phyloP scores from a whole-genome alignment of 1,140 invertebrate genomes.

The Drosophila truncata region DNA sequence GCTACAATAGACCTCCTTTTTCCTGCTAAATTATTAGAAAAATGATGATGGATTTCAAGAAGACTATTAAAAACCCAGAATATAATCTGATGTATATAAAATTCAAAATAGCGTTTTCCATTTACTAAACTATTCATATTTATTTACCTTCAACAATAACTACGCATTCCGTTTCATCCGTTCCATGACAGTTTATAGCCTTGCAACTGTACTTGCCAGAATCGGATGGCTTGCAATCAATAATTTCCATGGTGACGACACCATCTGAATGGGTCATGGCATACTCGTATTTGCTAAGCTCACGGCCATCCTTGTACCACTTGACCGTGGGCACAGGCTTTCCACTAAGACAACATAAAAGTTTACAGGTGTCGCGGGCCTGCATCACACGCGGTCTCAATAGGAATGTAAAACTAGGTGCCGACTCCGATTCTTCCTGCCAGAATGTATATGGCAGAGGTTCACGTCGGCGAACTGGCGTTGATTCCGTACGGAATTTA shows the following conservation, averaged over 20 bases:
- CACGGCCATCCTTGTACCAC: conserved; percentile 97
- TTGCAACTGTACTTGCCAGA: conserved; percentile 98
- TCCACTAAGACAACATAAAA: conserved; percentile 98
- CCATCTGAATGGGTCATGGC: conserved; percentile 95
- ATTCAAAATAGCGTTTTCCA: neutral
- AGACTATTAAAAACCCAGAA: neutral
- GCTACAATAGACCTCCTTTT: neutral
- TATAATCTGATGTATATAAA: neutral
- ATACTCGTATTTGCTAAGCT: conserved; percentile 96
- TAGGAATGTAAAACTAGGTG: conserved; percentile 98
- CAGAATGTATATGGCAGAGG: conserved; percentile 91
- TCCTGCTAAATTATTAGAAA: neutral
- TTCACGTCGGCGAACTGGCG: conserved; percentile 90
- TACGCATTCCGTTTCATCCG: conserved; percentile 97
- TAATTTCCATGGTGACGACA: conserved; percentile 98
- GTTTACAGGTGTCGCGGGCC: conserved; percentile 96
- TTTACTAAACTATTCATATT: neutral
- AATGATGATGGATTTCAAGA: neutral
- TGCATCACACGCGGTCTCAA: conserved; percentile 99
- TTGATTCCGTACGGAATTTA: conserved; percentile 91
- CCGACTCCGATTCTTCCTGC: conserved; percentile 95
- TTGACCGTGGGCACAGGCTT: conserved; percentile 96
- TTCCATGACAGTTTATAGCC: conserved; percentile 96
- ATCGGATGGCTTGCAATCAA: conserved; percentile 96
- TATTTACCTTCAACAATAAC: conserved; percentile 97